Base-by-base conservation (phyloP, 2,888 invertebrate species). In the Candidula unifasciata region DNA sequence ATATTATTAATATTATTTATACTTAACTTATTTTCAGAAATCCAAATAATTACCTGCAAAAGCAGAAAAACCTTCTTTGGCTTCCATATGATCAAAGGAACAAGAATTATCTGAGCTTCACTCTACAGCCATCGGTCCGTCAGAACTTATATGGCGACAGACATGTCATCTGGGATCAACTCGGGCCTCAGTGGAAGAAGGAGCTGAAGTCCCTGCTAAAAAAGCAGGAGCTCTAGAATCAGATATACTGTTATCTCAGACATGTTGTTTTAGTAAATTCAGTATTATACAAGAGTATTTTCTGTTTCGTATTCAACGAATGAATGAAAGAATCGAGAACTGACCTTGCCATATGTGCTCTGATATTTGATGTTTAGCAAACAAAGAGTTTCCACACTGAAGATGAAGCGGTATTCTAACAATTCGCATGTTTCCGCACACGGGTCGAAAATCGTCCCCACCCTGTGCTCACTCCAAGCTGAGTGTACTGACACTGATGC, bases 131-230 rank as follows among this genome's bases (percentile, higher is more conserved):
- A 6, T 78, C 64, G 18, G 77, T 78, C 33, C 35, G 37, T 37
- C 77, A 64, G 27, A 60, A 78, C 35, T 35, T 78, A 33, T 64
- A 16, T 64, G 77, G 77, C 21, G 64, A 60, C 33, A 60, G 77
- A 64, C 60, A 60, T 0, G n/a, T 35, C 35, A 78, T 78, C 60
- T 78, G 77, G 77, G 64, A 78, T n/a, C 60, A 64, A 37, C 24
- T 64, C 60, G 24, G 52, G 10, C 54, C 52, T 54, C 54, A 52
- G 33, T 80, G 71, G 80, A 54, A 54, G 54, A 44, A 57, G 69
- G 52, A 80, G 57, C 37, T 66, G 37, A 35, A 79, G 18, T 24
- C n/a, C 30, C 21, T 68, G 27, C 74, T 30, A 74, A 27, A 16
- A 18, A 74, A 54, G 16, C 74, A 74, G 16, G 74, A 74, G 1